These are phyloP conservation scores for Cnemophilus loriae DNA, from an alignment of 2,113 vertebrate genomes.

Conservation along the genomic window DNA sequence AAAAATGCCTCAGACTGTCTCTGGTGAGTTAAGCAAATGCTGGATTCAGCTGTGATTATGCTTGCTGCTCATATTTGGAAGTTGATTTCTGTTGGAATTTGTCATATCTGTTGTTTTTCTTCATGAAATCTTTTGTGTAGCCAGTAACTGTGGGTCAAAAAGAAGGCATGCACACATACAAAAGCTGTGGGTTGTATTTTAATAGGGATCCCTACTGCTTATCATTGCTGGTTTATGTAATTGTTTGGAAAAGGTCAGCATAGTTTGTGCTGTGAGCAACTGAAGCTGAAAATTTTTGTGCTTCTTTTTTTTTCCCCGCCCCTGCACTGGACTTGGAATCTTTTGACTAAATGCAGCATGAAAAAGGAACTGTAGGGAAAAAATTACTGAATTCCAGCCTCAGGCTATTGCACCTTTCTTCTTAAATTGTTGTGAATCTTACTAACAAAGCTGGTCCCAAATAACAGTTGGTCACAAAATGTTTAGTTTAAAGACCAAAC, in stretches of 20 bases:
- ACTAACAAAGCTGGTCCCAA: neutral
- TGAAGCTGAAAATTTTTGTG: neutral
- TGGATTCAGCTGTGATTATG: neutral
- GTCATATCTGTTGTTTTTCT: conserved; percentile 32
- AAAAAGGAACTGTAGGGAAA: neutral
- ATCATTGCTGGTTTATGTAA: conserved; percentile 53
- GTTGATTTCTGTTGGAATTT: conserved; percentile 17
- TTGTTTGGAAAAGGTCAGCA: conserved; percentile 60
- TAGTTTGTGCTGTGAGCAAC: conserved; percentile 29
- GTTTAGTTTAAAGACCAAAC: neutral
- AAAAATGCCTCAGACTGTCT: conserved; percentile 5
- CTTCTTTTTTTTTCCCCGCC: too few species aligned
- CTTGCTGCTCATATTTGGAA: neutral
- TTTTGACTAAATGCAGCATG: neutral
- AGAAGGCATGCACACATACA: conserved; percentile 13
- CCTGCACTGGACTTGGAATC: neutral
- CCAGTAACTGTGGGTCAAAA: neutral
- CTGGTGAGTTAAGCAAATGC: conserved; percentile 2
- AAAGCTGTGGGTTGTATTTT: conserved; percentile 47
- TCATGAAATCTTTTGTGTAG: neutral
- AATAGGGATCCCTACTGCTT: conserved; percentile 58
- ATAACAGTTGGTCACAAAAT: neutral
- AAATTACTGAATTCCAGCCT: neutral
- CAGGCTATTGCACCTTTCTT: neutral
- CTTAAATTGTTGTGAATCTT: neutral